A percentile compares a stretch with the other conserved stretches of the same genome.
Evolutionary conservation across 2,888 invertebrate genomes (phyloP).

Genomic region (Heliconius cydno): DNA sequence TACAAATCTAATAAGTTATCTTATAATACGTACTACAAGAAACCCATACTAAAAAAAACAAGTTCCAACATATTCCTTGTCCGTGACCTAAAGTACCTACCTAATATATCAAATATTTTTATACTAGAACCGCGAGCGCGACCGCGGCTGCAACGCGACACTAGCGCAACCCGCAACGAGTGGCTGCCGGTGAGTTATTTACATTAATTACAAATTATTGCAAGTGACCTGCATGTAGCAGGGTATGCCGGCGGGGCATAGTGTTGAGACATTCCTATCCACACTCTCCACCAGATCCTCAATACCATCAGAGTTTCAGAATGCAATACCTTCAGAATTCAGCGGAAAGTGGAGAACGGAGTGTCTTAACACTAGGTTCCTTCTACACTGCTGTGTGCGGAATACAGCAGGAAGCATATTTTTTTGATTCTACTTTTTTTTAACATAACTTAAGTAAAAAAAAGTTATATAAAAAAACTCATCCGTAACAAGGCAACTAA

Average conservation of each 20-base stretch:
- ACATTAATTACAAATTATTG: conserved; percentile 17
- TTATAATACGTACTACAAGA: background rate
- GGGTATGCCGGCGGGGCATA: no score
- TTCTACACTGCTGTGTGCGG: no score
- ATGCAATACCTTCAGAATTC: no score
- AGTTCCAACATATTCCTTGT: background rate
- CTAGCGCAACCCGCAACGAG: conserved; percentile 16
- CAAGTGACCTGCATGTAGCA: background rate
- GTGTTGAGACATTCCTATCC: no score
- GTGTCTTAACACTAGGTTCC: no score
- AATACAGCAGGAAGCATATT: no score
- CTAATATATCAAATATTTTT: conserved; percentile 17
- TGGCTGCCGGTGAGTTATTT: conserved; percentile 22
- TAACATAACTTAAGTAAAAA: no score
- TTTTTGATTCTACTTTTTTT: no score
- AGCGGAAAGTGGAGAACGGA: no score
- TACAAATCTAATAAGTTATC: no score
- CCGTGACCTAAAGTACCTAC: background rate
- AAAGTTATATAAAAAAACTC: background rate
- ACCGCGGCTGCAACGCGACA: conserved; percentile 21
- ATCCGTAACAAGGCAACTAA: conserved; percentile 25
- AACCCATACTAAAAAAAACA: background rate
- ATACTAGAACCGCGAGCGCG: conserved; percentile 9
- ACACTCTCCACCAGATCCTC: no score
- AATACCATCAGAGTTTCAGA: no score